These are phyloP conservation scores for Sycophaga agraensis DNA, from an alignment of 1,140 invertebrate species.

Conservation along the genomic window DNA sequence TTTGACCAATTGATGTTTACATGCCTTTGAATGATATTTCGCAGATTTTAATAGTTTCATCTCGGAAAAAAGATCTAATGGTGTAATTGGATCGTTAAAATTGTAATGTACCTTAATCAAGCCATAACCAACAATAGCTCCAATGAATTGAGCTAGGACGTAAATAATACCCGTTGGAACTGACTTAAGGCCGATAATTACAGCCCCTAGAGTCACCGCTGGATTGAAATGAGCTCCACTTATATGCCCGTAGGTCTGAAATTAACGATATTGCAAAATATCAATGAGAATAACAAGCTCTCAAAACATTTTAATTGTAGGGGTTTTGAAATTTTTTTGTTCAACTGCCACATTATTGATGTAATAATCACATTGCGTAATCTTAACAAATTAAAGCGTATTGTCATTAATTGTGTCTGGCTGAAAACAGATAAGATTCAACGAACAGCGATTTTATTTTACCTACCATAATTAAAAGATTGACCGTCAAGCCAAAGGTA, in stretches of 20 bases:
- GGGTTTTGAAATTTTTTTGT: too few species aligned
- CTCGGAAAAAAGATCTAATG: too few species aligned
- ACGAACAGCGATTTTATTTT: not conserved
- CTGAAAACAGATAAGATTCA: not conserved
- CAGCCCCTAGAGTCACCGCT: slow-evolving; percentile 71
- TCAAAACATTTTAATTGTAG: too few species aligned
- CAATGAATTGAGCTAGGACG: slow-evolving; percentile 70
- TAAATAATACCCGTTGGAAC: slow-evolving; percentile 71
- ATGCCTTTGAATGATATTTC: too few species aligned
- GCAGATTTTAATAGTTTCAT: too few species aligned
- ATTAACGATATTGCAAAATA: too few species aligned
- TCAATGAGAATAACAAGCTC: too few species aligned
- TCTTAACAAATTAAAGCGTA: too few species aligned
- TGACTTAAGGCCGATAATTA: slow-evolving; percentile 66
- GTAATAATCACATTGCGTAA: not conserved
- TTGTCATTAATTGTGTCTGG: too few species aligned
- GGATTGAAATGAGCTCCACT: slow-evolving; percentile 78
- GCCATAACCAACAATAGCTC: slow-evolving; percentile 70
- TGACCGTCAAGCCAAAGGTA: slow-evolving; percentile 71
- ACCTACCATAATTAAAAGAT: slow-evolving; percentile 65
- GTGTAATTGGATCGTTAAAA: too few species aligned
- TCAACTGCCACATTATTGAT: too few species aligned
- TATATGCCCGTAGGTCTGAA: slow-evolving; percentile 67
- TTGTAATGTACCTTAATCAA: slow-evolving; percentile 57
- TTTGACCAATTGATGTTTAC: too few species aligned